Conservation (phyloP, 1,140 invertebrate genomes). For the Zaprionus camerounensis region DNA sequence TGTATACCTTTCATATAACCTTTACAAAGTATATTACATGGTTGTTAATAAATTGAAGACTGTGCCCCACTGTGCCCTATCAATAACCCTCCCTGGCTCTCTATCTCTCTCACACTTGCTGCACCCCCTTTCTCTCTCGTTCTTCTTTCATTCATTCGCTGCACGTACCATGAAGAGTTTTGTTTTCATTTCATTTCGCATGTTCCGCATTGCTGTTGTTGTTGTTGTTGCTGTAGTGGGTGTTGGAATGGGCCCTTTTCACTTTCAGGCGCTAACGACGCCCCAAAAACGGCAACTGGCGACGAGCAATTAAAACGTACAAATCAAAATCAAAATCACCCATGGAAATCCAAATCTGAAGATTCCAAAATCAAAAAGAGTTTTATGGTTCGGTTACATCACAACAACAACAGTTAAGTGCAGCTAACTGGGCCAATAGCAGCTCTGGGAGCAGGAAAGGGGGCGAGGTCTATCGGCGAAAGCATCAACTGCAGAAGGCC, state of each 20-base stretch:
- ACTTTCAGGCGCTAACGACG: slow-evolving; percentile 58
- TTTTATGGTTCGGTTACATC: slow-evolving; percentile 47
- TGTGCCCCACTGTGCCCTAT: background rate
- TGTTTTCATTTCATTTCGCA: slow-evolving; percentile 66
- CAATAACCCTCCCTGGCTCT: background rate
- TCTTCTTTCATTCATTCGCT: slow-evolving; percentile 45
- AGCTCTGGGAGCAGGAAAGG: too few relatives aligned
- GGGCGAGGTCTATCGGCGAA: slow-evolving; percentile 10
- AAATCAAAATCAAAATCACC: background rate
- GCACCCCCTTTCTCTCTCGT: background rate
- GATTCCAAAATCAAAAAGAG: slow-evolving; percentile 14
- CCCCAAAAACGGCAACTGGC: background rate
- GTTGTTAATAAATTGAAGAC: background rate
- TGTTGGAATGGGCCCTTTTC: slow-evolving; percentile 58
- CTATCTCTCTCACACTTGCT: background rate
- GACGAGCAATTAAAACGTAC: background rate
- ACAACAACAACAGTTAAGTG: slow-evolving; percentile 13
- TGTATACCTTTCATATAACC: too few relatives aligned
- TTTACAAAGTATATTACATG: background rate
- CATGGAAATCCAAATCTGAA: background rate
- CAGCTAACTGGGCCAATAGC: slow-evolving; percentile 40
- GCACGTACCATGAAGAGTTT: slow-evolving; percentile 62
- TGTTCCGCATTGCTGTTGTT: slow-evolving; percentile 52
- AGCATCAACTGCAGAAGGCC: slow-evolving; percentile 10
- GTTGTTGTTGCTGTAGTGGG: slow-evolving; percentile 18